Evolutionary conservation across 2,888 invertebrate genomes (phyloP).

Genomic region (Candidula unifasciata): DNA sequence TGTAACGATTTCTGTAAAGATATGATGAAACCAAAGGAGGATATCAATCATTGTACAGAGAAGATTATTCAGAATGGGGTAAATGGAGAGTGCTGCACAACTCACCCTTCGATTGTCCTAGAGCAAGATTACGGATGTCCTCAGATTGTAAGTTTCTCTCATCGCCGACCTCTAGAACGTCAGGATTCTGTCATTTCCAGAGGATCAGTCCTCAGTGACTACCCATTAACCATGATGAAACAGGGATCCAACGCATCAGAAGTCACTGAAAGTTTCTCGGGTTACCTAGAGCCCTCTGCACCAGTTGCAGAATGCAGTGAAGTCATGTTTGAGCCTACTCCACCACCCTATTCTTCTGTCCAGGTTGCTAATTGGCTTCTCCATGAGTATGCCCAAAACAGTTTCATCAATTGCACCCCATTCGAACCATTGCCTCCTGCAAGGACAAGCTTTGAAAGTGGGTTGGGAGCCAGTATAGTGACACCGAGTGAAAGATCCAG

Average conservation of each 20-base stretch:
- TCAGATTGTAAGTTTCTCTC: not conserved
- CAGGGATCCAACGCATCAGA: conserved; percentile 24
- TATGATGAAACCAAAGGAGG: conserved; percentile 27
- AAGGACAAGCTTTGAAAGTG: conserved; percentile 12
- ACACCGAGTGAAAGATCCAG: not conserved
- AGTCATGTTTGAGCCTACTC: not conserved
- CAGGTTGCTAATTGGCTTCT: conserved; percentile 37
- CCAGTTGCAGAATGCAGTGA: conserved; percentile 6
- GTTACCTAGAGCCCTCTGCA: conserved; percentile 42
- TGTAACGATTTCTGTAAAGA: conserved; percentile 55
- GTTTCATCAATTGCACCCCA: not conserved
- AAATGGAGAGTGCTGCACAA: not conserved
- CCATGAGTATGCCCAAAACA: conserved; percentile 4
- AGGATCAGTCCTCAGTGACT: not conserved
- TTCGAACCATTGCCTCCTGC: not conserved
- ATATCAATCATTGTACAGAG: not conserved
- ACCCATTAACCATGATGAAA: not conserved
- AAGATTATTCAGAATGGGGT: not conserved
- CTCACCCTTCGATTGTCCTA: not conserved
- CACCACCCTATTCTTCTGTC: conserved; percentile 29
- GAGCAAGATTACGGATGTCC: not conserved
- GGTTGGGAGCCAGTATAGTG: not conserved
- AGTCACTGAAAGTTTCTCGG: conserved; percentile 32
- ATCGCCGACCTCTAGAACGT: not conserved
- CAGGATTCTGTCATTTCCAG: not conserved